Conservation (phyloP, 2,888 invertebrate genomes). For the Gandaritis pyraliata region DNA sequence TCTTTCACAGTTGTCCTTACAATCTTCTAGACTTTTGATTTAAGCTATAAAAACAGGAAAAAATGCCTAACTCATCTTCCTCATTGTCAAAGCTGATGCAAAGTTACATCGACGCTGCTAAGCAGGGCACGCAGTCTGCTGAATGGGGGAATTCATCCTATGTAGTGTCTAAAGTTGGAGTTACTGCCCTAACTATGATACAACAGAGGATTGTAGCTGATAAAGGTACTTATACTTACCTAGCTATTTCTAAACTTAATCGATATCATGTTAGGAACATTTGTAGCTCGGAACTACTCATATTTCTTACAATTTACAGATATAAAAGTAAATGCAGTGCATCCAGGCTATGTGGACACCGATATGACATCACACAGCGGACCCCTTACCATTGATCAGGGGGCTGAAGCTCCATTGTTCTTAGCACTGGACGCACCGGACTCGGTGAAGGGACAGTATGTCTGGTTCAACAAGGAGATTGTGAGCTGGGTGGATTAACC, state of each 20-base stretch:
- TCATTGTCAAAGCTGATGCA: slow-evolving; percentile 86
- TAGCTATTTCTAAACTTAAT: no score
- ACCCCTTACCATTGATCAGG: slow-evolving; percentile 80
- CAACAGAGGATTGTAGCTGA: slow-evolving; percentile 83
- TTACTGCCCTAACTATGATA: slow-evolving; percentile 87
- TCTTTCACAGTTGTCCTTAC: no score
- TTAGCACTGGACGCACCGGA: slow-evolving; percentile 82
- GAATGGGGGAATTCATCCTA: slow-evolving; percentile 88
- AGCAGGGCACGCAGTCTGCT: slow-evolving; percentile 59
- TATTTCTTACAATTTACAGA: slow-evolving; percentile 58
- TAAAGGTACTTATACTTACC: slow-evolving; percentile 52
- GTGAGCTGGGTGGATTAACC: slow-evolving; percentile 77
- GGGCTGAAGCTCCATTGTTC: slow-evolving; percentile 84
- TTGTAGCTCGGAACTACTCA: no score
- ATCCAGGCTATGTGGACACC: slow-evolving; percentile 91
- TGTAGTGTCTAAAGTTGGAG: slow-evolving; percentile 89
- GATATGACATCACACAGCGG: slow-evolving; percentile 91
- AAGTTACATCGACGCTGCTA: slow-evolving; percentile 85
- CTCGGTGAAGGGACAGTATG: slow-evolving; percentile 85
- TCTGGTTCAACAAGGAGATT: slow-evolving; percentile 85
- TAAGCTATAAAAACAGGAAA: no score
- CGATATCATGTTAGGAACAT: no score
- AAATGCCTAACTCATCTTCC: no score
- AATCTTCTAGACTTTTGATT: no score
- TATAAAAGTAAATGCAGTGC: slow-evolving; percentile 88